Percentiles rank a stretch among this genome's conserved stretches.
phyloP scores from a whole-genome alignment of 2,888 invertebrate genomes.

The Chelonus formosanus region DNA sequence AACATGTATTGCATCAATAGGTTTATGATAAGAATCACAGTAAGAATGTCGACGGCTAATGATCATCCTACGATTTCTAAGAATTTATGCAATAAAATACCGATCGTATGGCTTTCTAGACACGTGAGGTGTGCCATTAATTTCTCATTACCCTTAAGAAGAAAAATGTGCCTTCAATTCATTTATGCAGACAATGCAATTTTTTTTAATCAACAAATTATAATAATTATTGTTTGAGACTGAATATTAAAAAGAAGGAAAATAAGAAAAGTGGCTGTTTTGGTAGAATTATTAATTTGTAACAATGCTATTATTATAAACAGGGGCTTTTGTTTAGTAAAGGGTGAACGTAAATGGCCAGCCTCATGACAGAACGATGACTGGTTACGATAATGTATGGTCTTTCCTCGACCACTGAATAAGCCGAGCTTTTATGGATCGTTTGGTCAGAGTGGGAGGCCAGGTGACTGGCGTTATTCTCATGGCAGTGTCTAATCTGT shows the following conservation, averaged over 20 bases:
- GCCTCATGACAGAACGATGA: slow-evolving; percentile 33
- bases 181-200: slow-evolving; percentile 5
- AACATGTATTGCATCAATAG: slow-evolving; percentile 4
- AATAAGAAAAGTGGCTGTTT: not conserved
- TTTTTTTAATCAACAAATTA: no score
- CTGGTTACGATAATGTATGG: slow-evolving; percentile 29
- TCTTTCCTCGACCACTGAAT: slow-evolving; percentile 8
- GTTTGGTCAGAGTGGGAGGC: slow-evolving; percentile 36
- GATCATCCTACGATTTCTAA: slow-evolving; percentile 31
- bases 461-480: slow-evolving; percentile 52
- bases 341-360: slow-evolving; percentile 19
- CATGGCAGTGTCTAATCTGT: slow-evolving; percentile 47
- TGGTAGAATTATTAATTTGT: slow-evolving; percentile 18
- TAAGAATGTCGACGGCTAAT: slow-evolving; percentile 20
- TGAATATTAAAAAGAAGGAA: not conserved
- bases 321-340: slow-evolving; percentile 20
- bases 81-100: slow-evolving; percentile 30
- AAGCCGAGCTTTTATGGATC: slow-evolving; percentile 38
- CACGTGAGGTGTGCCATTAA: slow-evolving; percentile 18
- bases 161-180: not conserved
- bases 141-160: not conserved
- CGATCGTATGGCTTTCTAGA: slow-evolving; percentile 19
- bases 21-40: slow-evolving; percentile 5
- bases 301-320: slow-evolving; percentile 13
- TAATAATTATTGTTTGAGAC: not conserved